Percentiles rank a stretch among this genome's conserved stretches.
phyloP scores from a whole-genome alignment of 2,113 vertebrate species.

The Anguilla japonica region DNA sequence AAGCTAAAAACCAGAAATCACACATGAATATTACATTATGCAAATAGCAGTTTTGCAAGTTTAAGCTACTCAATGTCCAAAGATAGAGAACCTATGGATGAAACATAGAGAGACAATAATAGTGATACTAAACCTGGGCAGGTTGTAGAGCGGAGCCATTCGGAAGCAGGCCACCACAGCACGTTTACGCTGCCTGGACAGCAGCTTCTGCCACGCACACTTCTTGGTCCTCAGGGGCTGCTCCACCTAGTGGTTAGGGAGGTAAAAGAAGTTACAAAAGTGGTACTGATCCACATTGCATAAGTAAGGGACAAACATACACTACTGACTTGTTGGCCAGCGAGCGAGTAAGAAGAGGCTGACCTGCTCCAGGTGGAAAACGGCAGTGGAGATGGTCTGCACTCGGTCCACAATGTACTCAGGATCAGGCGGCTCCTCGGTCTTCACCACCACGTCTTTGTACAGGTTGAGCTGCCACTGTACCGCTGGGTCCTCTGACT shows the following conservation, averaged over 20 bases:
- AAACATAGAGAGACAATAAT: too few relatives aligned
- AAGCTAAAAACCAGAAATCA: too few relatives aligned
- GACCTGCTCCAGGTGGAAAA: constrained; percentile 91
- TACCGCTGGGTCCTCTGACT: constrained; percentile 97
- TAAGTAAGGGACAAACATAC: not conserved
- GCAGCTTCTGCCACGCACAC: constrained; percentile 95
- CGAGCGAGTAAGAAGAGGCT: not conserved
- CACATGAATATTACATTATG: too few relatives aligned
- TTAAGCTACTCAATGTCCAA: too few relatives aligned
- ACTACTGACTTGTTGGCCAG: too few relatives aligned
- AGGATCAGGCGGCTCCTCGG: constrained; percentile 79
- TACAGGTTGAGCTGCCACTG: constrained; percentile 97
- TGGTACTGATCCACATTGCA: too few relatives aligned
- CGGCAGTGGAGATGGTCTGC: constrained; percentile 93
- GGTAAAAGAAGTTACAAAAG: not conserved
- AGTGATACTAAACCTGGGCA: constrained; percentile 76
- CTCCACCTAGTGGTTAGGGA: constrained; percentile 79
- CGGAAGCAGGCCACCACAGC: constrained; percentile 97
- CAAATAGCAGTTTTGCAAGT: too few relatives aligned
- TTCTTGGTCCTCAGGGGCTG: constrained; percentile 96
- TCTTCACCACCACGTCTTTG: constrained; percentile 83
- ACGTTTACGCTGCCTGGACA: constrained; percentile 96
- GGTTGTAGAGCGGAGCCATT: constrained; percentile 96
- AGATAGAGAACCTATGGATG: too few relatives aligned
- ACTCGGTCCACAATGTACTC: constrained; percentile 88